Base-by-base conservation (phyloP, 1,140 invertebrate genomes). In the Lineus longissimus region DNA sequence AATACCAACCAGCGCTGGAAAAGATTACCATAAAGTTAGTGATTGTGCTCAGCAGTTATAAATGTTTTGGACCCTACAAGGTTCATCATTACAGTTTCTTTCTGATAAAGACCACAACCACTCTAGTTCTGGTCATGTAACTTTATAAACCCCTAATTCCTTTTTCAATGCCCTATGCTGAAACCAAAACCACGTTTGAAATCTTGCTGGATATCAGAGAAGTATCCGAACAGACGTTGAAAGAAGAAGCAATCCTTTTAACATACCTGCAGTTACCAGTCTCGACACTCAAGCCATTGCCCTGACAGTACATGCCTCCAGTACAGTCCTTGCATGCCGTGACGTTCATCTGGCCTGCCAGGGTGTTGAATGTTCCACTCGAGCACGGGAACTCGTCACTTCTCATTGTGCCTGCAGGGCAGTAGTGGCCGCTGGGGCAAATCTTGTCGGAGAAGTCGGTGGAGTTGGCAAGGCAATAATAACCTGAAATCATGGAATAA, bases 371-470 rank as follows among this genome's bases (percentile, higher is more conserved):
- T 0, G 74, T 77, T 40, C 77, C 77, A 22, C 62, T 63, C 2
- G 62, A 29, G 47, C 77, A 79, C 2, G 72, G 72, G 57, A 68
- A 69, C 43, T 74, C 61, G 61, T 68, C 62, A 6, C 65, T 43
- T 19, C 62, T 63, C 23, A 65, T 67, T 2, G 78, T 77, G 30
- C 69, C 68, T 0, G 55, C 58, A 11, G 75, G 76, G 64, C 78
- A 80, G 69, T 80, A 80, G 58, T 76, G 60, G 29, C 78, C 78
- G 11, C 54, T 43, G 54, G 72, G 76, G 65, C 78, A 80, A 4
- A 71, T 68, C 19, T 72, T 76, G 65, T 72, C 70, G 0, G 61
- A 51, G 65, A 66, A 78, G 56, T 75, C 69, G 1, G 75, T 74
- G 1, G 77, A 73, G 62, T 77, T 76, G n/a, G 62, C 63, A 6